Evolutionary conservation across 2,888 invertebrate genomes (phyloP), one percentile per base, ranked within the genome.

Genomic region (Aromia moschata): DNA sequence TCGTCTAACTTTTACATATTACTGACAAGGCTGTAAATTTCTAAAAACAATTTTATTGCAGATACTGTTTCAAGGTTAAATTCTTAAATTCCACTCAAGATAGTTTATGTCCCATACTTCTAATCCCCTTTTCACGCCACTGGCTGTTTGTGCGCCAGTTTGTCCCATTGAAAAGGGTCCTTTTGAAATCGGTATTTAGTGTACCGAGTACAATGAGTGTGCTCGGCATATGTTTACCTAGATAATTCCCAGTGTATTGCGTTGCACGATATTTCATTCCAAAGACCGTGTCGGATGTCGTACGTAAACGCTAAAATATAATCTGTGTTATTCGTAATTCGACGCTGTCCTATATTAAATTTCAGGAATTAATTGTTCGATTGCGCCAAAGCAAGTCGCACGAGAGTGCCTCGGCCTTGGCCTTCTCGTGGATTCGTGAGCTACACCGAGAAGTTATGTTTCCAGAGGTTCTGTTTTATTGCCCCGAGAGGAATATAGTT

Each of bases 101-200:
- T n/a, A n/a, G n/a, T n/a, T n/a, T n/a, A n/a, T n/a, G n/a, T n/a
- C n/a, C n/a, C n/a, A n/a, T n/a, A n/a, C n/a, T n/a, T n/a, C n/a
- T 25, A 25, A 4, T 25, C 25, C 17, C 41, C 37, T 31, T 31
- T 36, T 38, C 41, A 53, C 58, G 44, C 43, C 63, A 18, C 55
- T 63, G 63, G 14, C 11, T 53, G 40, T 60, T 56, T 58, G n/a
- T 18, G 15, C 52, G 17, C 53, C 60, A 58, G 60, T 61, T 59
- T 45, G 41, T 25, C 52, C 58, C 53, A 56, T 58, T 58, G 60
- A 58, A 52, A 61, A 59, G 54, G 58, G 62, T 49, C 58, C 65
- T 62, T 61, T 68, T 65, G 62, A 66, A 68, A 70, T 67, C 68
- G 60, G 62, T 62, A 43, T 56, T 64, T 59, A n/a, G n/a, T 64